Evolutionary conservation across 2,888 invertebrate genomes (phyloP).

Genomic region (Bugulina stolonifera): DNA sequence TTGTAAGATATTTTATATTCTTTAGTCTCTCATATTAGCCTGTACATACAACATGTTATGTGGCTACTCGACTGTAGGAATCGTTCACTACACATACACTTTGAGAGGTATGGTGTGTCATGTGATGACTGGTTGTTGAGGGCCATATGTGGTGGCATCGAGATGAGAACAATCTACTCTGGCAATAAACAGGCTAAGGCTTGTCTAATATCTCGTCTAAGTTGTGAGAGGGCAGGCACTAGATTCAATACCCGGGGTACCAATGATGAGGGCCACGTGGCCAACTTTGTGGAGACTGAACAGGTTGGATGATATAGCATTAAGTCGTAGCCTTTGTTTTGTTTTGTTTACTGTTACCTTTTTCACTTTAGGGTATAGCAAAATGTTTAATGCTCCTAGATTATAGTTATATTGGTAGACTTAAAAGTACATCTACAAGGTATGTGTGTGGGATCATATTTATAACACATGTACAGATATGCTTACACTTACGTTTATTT

Average conservation of each 20-base stretch:
- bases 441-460: no score
- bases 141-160: slow-evolving; percentile 94
- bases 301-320: no score
- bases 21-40: no score
- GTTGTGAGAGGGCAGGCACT: slow-evolving; percentile 96
- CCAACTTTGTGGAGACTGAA: slow-evolving; percentile 99
- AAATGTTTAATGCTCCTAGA: not conserved
- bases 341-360: not conserved
- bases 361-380: not conserved
- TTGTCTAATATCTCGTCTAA: slow-evolving; percentile 88
- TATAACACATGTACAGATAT: no score
- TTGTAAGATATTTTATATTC: no score
- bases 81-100: slow-evolving; percentile 85
- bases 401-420: no score
- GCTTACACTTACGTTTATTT: no score
- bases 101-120: slow-evolving; percentile 84
- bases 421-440: no score
- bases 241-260: slow-evolving; percentile 96
- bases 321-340: not conserved
- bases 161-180: slow-evolving; percentile 93
- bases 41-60: no score
- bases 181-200: slow-evolving; percentile 85
- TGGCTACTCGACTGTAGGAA: no score
- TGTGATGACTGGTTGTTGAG: slow-evolving; percentile 85
- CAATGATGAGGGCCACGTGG: slow-evolving; percentile 97